Percentiles rank a stretch among this genome's conserved stretches.
Evolutionary conservation across 2,888 invertebrate genomes (phyloP).

Genomic region (Caenorhabditis panamensis): DNA sequence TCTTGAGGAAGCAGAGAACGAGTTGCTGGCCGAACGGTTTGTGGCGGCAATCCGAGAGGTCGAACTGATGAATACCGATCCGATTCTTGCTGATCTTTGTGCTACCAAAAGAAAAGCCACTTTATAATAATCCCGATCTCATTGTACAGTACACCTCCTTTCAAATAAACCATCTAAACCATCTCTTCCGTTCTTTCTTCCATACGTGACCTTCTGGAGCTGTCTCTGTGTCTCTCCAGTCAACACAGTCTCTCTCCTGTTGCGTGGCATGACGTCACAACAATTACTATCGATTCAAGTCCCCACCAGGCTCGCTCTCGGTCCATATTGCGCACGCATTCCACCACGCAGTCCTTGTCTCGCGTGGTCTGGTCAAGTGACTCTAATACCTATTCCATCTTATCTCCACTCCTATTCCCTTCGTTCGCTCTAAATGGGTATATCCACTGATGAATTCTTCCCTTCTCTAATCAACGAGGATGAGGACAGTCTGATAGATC

Average conservation of each 20-base stretch:
- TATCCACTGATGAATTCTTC: no score
- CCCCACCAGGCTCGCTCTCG: not conserved
- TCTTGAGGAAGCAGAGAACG: no score
- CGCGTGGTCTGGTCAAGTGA: not conserved
- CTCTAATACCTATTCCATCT: not conserved
- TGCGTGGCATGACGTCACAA: not conserved
- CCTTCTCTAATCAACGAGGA: no score
- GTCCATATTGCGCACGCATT: not conserved
- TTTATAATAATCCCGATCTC: not conserved
- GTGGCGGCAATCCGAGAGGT: no score
- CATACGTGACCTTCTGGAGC: not conserved
- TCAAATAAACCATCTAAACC: not conserved
- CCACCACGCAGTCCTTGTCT: not conserved
- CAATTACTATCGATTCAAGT: no score
- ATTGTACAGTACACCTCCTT: not conserved
- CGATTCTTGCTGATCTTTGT: no score
- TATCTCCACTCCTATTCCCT: not conserved
- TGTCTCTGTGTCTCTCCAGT: not conserved
- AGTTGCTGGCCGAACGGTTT: no score
- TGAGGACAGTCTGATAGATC: not conserved
- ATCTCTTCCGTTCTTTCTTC: not conserved
- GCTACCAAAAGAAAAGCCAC: not conserved
- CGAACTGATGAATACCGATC: no score
- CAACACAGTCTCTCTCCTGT: not conserved
- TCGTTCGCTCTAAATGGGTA: not conserved